These are phyloP conservation scores for Mormyrus lacerda DNA, from an alignment of 2,113 vertebrate genomes.

Conservation along the genomic window DNA sequence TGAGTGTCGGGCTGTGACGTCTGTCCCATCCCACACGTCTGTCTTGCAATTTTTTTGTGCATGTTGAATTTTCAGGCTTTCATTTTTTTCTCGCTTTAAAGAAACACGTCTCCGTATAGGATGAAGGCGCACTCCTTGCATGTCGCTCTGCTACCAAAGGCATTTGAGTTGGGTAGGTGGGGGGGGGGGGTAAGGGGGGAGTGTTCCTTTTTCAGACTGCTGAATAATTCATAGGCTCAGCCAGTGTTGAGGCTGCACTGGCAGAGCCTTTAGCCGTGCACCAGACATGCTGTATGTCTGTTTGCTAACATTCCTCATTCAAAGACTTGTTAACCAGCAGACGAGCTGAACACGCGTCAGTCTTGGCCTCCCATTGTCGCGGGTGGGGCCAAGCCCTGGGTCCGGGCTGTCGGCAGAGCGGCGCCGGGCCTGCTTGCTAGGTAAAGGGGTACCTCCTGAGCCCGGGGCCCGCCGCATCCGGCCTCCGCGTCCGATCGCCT, in stretches of 20 bases:
- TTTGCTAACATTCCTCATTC: slow-evolving; percentile 91
- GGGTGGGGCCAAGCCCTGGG: slow-evolving; percentile 61
- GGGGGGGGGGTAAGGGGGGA: slow-evolving; percentile 25
- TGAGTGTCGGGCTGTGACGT: slow-evolving; percentile 39
- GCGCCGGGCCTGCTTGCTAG: slow-evolving; percentile 45
- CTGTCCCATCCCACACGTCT: slow-evolving; percentile 36
- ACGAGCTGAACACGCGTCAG: slow-evolving; percentile 76
- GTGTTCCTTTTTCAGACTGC: slow-evolving; percentile 54
- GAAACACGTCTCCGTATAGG: slow-evolving; percentile 21
- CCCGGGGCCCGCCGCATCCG: slow-evolving; percentile 3
- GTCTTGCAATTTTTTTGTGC: slow-evolving; percentile 22
- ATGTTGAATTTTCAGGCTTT: slow-evolving; percentile 9
- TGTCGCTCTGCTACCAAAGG: slow-evolving; percentile 58
- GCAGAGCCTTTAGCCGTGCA: slow-evolving; percentile 77
- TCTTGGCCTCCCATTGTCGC: slow-evolving; percentile 74
- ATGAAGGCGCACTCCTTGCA: slow-evolving; percentile 29
- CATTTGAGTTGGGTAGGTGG: slow-evolving; percentile 56
- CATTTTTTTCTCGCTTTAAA: slow-evolving; percentile 27
- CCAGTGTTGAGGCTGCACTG: slow-evolving; percentile 69
- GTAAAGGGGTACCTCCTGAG: slow-evolving; percentile 47
- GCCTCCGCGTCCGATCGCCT: not conserved
- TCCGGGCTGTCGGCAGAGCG: slow-evolving; percentile 42
- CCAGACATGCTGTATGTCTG: slow-evolving; percentile 70
- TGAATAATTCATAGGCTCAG: slow-evolving; percentile 86
- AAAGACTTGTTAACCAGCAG: slow-evolving; percentile 88